Evolutionary conservation across 1,140 invertebrate genomes (phyloP).

Genomic region (Meteorus sp.): DNA sequence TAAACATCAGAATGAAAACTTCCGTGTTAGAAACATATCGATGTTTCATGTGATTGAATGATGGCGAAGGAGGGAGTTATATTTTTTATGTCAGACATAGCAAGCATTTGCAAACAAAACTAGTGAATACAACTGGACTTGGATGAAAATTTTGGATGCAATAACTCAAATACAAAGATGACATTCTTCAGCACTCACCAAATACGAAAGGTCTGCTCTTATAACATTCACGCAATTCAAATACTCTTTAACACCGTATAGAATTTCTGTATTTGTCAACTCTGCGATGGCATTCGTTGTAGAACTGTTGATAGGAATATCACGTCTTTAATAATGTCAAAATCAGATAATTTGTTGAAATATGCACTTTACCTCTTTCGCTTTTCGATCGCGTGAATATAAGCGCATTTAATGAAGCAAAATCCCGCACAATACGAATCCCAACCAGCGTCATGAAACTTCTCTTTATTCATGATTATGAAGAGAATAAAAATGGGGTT

Average conservation of each 20-base stretch:
- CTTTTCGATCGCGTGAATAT: constrained; percentile 51
- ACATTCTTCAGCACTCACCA: constrained; percentile 57
- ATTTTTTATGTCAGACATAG: too few species aligned
- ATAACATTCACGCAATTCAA: constrained; percentile 68
- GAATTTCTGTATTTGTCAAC: constrained; percentile 60
- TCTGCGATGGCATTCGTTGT: constrained; percentile 37
- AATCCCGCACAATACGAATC: constrained; percentile 74
- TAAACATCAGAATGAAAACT: constrained; percentile 32
- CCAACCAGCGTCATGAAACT: constrained; percentile 74
- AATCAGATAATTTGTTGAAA: neutral
- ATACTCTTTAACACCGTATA: constrained; percentile 55
- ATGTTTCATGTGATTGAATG: neutral
- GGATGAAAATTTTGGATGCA: too few species aligned
- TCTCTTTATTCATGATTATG: constrained; percentile 43
- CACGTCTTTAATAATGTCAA: neutral
- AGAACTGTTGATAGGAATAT: neutral
- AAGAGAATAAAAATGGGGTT: constrained; percentile 4
- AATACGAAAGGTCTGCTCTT: constrained; percentile 58
- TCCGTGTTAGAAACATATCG: constrained; percentile 20
- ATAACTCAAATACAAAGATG: constrained; percentile 20
- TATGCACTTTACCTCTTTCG: constrained; percentile 35
- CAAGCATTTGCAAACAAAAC: constrained; percentile 30
- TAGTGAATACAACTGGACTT: too few species aligned
- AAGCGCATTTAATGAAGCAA: constrained; percentile 64
- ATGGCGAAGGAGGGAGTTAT: neutral